These are phyloP conservation scores for Hyposmocoma kahamanoa DNA, from an alignment of 1,140 invertebrate species.

Conservation along the genomic window DNA sequence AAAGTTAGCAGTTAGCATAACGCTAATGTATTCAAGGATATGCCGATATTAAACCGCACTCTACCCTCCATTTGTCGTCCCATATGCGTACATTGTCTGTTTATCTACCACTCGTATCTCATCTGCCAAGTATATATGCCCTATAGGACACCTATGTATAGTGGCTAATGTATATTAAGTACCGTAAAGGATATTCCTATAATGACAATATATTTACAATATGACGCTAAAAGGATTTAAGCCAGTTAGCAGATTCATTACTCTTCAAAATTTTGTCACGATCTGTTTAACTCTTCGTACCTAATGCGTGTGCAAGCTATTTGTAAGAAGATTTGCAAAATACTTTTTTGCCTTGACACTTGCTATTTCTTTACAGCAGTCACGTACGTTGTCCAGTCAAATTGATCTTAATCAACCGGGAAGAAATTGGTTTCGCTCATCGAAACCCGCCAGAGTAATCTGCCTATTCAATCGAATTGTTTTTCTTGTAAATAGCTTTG, in stretches of 20 bases:
- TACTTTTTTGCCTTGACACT: slow-evolving; percentile 30
- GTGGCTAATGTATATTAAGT: too few relatives aligned
- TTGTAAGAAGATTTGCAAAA: slow-evolving; percentile 25
- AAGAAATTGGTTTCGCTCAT: too few relatives aligned
- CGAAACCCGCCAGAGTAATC: too few relatives aligned
- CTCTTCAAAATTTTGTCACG: slow-evolving; percentile 32
- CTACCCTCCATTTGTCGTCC: slow-evolving; percentile 2
- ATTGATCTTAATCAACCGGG: background rate
- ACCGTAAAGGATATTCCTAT: too few relatives aligned
- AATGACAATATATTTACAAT: too few relatives aligned
- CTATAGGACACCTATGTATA: too few relatives aligned
- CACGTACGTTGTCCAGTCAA: background rate
- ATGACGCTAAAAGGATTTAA: background rate
- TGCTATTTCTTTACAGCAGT: slow-evolving; percentile 9
- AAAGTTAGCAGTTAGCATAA: too few relatives aligned
- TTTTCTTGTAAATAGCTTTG: too few relatives aligned
- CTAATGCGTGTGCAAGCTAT: slow-evolving; percentile 30
- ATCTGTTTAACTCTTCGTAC: slow-evolving; percentile 29
- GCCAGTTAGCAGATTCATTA: slow-evolving; percentile 28
- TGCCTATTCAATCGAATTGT: too few relatives aligned
- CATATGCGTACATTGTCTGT: too few relatives aligned
- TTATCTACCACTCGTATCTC: too few relatives aligned
- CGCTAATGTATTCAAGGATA: slow-evolving; percentile 12
- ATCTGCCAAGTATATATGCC: too few relatives aligned
- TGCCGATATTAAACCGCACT: slow-evolving; percentile 11